Conservation (phyloP, 2,113 vertebrate species). For the Marmota flaviventris region DNA sequence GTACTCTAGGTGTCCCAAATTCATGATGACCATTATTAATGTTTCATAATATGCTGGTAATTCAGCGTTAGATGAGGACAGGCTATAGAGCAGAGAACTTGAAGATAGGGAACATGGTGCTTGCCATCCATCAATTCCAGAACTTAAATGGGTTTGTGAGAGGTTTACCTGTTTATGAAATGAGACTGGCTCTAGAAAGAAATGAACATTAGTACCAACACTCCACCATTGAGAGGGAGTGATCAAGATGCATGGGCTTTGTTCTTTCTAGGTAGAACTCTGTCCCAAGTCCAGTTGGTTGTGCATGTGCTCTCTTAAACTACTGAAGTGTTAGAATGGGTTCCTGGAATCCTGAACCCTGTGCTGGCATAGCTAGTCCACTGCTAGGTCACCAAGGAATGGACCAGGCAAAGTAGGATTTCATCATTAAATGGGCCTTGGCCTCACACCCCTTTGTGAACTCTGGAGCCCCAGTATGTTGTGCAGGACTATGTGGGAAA, state of each 20-base stretch:
- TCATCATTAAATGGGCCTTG: background rate
- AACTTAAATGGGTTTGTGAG: background rate
- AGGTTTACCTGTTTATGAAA: background rate
- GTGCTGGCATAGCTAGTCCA: background rate
- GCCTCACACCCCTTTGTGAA: background rate
- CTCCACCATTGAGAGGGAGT: background rate
- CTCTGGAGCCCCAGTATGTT: background rate
- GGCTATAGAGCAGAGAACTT: conserved; percentile 5
- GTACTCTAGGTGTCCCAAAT: conserved; percentile 16
- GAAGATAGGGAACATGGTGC: background rate
- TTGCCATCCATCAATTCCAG: background rate
- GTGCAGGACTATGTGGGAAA: background rate
- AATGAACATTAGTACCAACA: background rate
- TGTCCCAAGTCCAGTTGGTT: background rate
- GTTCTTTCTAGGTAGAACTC: background rate
- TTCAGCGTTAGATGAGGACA: background rate
- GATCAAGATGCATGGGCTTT: background rate
- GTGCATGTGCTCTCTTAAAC: background rate
- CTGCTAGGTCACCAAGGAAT: background rate
- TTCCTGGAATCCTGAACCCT: background rate
- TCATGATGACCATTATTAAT: background rate
- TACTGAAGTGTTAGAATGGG: background rate
- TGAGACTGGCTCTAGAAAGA: background rate
- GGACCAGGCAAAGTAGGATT: background rate
- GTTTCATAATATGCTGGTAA: background rate